Conservation (phyloP, 2,797 vertebrate species). For the Mycteria americana region DNA sequence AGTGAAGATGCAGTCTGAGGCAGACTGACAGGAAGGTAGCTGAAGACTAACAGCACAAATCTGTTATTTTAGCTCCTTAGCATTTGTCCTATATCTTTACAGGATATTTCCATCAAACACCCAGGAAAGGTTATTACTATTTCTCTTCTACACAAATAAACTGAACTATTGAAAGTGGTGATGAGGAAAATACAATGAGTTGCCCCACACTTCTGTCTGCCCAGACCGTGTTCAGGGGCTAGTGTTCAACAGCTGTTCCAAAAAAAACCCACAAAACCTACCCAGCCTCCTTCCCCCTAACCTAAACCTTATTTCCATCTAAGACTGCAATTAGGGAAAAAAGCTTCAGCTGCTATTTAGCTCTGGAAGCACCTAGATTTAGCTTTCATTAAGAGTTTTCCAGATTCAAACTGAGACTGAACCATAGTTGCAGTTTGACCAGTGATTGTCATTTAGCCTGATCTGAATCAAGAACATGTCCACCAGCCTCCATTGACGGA, state of each 20-base stretch:
- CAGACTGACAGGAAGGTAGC: background rate
- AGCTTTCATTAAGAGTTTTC: background rate
- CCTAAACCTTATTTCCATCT: background rate
- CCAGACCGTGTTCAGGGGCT: background rate
- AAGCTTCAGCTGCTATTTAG: background rate
- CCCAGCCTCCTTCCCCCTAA: background rate
- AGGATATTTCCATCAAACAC: background rate
- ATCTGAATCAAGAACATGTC: background rate
- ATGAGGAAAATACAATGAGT: background rate
- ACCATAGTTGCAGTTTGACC: fast-evolving
- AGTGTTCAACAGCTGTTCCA: background rate
- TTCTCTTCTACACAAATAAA: background rate
- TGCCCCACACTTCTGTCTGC: background rate
- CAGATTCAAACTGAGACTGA: background rate
- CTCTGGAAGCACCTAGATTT: background rate
- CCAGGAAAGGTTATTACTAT: background rate
- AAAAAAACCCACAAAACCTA: background rate
- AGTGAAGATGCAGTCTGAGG: background rate
- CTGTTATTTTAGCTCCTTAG: background rate
- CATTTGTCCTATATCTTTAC: background rate
- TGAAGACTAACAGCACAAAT: background rate
- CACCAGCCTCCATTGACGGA: background rate
- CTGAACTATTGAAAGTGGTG: background rate
- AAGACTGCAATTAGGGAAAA: background rate
- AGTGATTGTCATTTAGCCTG: background rate